Evolutionary conservation across 2,888 invertebrate genomes (phyloP), one percentile per base, ranked within the genome.

Genomic region (Pheosia gnoma): DNA sequence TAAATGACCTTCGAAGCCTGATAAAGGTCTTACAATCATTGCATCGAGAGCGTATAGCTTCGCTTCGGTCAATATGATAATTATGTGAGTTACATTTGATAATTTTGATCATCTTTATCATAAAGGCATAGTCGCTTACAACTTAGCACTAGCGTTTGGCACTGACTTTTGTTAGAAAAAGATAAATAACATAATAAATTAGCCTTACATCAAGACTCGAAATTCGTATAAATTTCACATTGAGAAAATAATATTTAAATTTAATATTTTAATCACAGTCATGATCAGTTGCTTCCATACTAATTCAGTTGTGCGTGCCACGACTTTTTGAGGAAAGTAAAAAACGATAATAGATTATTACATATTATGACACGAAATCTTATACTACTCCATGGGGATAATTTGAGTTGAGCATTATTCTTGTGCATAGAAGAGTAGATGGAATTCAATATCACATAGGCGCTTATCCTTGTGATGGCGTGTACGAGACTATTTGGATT

Each of bases 341-440:
- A 76, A 86, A 85, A 86, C 75, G 72, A 82, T 84, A 82, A 85
- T 76, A 85, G 82, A 87, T 85, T 87, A 90, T 87, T 90, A 90
- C 86, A 88, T 82, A 81, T 75, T 90, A 90, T 93, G 93, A 93
- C 93, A 93, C 93, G 90, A 93, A 91, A 93, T 86, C 91, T 90
- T 90, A 91, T 82, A 86, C 90, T 92, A 91, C 86, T 90, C 89
- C 90, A 86, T 87, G 87, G 85, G 86, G 87, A 88, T 84, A 90
- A 87, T 91, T 93, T 92, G 92, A 90, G 90, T 93, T 93, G 93
- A 93, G 93, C 93, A 92, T 92, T 91, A 87, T 91, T 88, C 87
- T 91, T 90, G 90, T 91, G 90, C 90, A 90, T 88, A 79, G 81
- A 89, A 89, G 87, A 89, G 86, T 84, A 89, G 88, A 89, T 90